Evolutionary conservation across 2,113 vertebrate genomes (phyloP), one percentile per base, ranked within the genome.

Genomic region (Nycticebus coucang): DNA sequence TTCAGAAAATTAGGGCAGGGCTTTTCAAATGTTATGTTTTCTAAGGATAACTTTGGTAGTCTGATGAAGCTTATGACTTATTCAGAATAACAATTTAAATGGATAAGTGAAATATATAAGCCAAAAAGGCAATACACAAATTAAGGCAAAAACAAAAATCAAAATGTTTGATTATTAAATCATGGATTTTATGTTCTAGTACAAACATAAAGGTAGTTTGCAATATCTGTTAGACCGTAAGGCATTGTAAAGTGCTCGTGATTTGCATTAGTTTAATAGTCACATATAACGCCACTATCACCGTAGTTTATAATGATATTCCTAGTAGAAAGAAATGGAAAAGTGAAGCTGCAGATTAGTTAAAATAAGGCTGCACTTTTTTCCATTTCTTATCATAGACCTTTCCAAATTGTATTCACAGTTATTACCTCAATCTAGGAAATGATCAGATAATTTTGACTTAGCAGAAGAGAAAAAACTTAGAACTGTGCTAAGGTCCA

Each of bases 1-100:
- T 24, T 22, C 41, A 3, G 4, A 21, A 2, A 7, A n/a, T 50
- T 80, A 78, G 2, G 2, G 0, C 2, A 78, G 4, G 1, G 3
- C 6, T 75, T 80, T 37, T 78, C 22, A 72, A 89, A 1, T 21
- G 13, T 62, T 89, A 78, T 55, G 21, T 8, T 71, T 59, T 17
- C 15, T 15, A 88, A 35, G 15, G 9, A 53, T 22, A 26, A 2
- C 0, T 86, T 57, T 79, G n/a, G 14, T 0, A 68, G 19, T 82
- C 35, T 71, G 7, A 50, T 53, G 21, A 90, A 72, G 9, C 5
- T 62, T 57, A 71, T 24, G 11, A 14, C 33, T 9, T 85, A 66
- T 24, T 60, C 64, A 81, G 37, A 30, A 72, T 12, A 86, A 35
- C 2, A 59, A 50, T 72, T 60, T 85, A 55, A 82, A 86, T 50